Base-by-base conservation (phyloP, 92 coral and sea anemone species). In the Ricordea florida region DNA sequence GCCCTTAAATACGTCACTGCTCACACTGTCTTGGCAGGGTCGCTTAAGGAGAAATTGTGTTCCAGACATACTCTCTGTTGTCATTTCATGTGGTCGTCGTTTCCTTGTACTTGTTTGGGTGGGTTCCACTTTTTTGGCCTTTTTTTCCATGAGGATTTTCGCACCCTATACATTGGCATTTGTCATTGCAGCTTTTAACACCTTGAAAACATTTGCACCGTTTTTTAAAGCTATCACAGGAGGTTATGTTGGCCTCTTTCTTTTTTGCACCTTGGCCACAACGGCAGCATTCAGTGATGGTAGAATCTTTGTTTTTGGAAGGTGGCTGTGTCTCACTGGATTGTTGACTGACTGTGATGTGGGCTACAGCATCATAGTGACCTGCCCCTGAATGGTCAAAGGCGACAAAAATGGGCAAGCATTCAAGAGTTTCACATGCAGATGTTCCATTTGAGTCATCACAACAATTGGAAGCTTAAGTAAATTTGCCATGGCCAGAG, bases 401-500 rank as follows among this genome's bases (percentile, higher is more conserved):
- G 8, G 88, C 89, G 10, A 87, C 17, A 45, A 57, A 82, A 21
- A 87, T 41, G 2, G 85, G 93, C 2, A 70, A 15, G 26, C 78
- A 72, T 13, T 77, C 58, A 2, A 57, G 38, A 46, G 67, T 41
- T 33, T 58, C 76, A 85, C 78, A 37, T 83, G 75, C 44, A 89
- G 3, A 45, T 57, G 79, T 62, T 84, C 83, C 87, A 85, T 46
- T 62, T 49, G 80, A 10, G 89, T 16, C 18, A 90, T 45, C 0
- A 80, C 34, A 21, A 85, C 74, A 14, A 90, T 27, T 42, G 91
- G 91, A 37, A 83, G 51, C 10, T 76, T 74, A 2, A 90, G 53
- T 20, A 76, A 61, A 69, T 85, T 90, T 26, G 88, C 88, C 78
- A 90, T 74, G 9, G 90, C 93, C 13, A 89, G 64, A 7, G 78